Conservation (phyloP, 2,888 invertebrate species). For the Onthophagus sagittarius region DNA sequence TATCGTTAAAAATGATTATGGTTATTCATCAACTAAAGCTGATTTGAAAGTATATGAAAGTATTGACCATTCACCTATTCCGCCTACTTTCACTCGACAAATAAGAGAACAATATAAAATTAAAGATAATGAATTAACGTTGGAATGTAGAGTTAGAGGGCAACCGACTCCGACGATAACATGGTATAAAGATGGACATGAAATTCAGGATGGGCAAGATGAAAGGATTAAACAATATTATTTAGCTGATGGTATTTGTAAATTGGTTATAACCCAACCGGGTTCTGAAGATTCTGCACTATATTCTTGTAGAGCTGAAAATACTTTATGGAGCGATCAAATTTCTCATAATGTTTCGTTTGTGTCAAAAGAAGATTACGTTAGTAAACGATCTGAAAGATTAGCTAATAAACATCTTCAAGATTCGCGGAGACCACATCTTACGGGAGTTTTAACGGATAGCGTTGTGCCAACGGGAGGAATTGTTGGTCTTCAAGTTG, state of each 20-base stretch:
- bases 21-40: slow-evolving; percentile 66
- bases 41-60: slow-evolving; percentile 70
- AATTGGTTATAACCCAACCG: slow-evolving; percentile 64
- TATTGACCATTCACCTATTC: slow-evolving; percentile 64
- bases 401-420: slow-evolving; percentile 38
- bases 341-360: slow-evolving; percentile 70
- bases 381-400: slow-evolving; percentile 48
- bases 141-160: slow-evolving; percentile 77
- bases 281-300: slow-evolving; percentile 66
- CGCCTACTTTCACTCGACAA: slow-evolving; percentile 70
- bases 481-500: slow-evolving; percentile 77
- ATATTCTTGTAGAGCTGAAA: slow-evolving; percentile 74
- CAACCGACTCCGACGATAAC: slow-evolving; percentile 68
- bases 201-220: slow-evolving; percentile 47
- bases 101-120: slow-evolving; percentile 69
- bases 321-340: slow-evolving; percentile 68
- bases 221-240: slow-evolving; percentile 64
- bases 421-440: slow-evolving; percentile 63
- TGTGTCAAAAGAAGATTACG: slow-evolving; percentile 46
- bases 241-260: slow-evolving; percentile 70
- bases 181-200: slow-evolving; percentile 71
- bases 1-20: slow-evolving; percentile 71
- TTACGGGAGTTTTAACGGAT: slow-evolving; percentile 65
- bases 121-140: slow-evolving; percentile 66
- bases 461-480: slow-evolving; percentile 72